phyloP scores from a whole-genome alignment of 2,113 vertebrate species.

The Eulemur macaco region DNA sequence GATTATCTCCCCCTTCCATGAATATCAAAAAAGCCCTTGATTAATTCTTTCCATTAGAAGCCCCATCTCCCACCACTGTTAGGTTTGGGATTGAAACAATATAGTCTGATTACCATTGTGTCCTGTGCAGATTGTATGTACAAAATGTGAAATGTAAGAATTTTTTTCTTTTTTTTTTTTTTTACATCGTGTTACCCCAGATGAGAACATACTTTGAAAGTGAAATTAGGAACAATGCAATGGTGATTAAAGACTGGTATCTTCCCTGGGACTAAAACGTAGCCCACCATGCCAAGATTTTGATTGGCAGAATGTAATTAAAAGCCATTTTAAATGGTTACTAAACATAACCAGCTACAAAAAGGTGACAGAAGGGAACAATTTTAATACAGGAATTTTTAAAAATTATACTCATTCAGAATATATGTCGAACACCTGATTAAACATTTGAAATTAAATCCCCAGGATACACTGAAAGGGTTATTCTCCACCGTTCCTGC shows the following conservation, averaged over 20 bases:
- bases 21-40: conserved; percentile 71
- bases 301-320: conserved; percentile 69
- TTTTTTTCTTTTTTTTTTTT: neutral
- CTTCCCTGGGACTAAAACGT: conserved; percentile 65
- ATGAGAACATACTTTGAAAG: conserved; percentile 58
- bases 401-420: neutral
- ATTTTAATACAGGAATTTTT: conserved; percentile 56
- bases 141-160: conserved; percentile 73
- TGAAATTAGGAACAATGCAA: conserved; percentile 70
- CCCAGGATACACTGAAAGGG: neutral
- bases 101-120: conserved; percentile 81
- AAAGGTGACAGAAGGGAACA: conserved; percentile 45
- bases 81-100: conserved; percentile 78
- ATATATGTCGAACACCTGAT: conserved; percentile 17
- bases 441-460: conserved; percentile 40
- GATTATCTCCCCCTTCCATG: conserved; percentile 61
- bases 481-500: neutral
- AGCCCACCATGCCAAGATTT: conserved; percentile 52
- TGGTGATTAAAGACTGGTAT: conserved; percentile 76
- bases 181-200: conserved; percentile 52
- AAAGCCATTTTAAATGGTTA: conserved; percentile 56
- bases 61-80: conserved; percentile 61
- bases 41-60: conserved; percentile 79
- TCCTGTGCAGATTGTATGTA: conserved; percentile 74
- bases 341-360: neutral